Evolutionary conservation across 2,113 vertebrate genomes (phyloP).

Genomic region (Stigmatopora nigra): DNA sequence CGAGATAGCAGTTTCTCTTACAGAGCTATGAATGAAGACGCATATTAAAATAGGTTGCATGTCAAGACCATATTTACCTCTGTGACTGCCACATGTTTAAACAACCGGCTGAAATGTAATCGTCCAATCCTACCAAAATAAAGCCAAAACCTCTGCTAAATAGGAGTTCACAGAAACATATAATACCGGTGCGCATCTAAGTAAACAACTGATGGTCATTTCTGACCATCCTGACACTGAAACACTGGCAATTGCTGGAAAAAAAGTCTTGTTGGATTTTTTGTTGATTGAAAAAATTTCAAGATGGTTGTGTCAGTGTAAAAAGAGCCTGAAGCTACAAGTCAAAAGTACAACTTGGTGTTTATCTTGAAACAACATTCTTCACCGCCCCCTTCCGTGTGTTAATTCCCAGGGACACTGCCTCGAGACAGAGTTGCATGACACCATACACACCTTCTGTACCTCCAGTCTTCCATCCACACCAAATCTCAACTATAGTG

Average conservation of each 20-base stretch:
- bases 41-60: too few species aligned
- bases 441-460: constrained; percentile 32
- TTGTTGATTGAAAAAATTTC: not conserved
- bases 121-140: not conserved
- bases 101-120: not conserved
- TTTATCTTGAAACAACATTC: constrained; percentile 52
- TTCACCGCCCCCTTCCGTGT: constrained; percentile 12
- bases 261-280: not conserved
- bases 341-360: constrained; percentile 21
- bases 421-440: constrained; percentile 11
- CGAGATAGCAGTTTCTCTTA: too few species aligned
- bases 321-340: constrained; percentile 6
- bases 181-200: not conserved
- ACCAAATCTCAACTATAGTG: not conserved
- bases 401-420: constrained; percentile 9
- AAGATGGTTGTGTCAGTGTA: constrained; percentile 3
- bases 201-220: not conserved
- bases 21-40: too few species aligned
- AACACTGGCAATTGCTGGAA: not conserved
- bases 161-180: not conserved
- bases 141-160: not conserved
- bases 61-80: too few species aligned
- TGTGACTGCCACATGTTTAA: too few species aligned
- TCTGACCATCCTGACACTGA: not conserved
- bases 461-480: constrained; percentile 1